Evolutionary conservation across 2,888 invertebrate species (phyloP).

Genomic region (Drosophila algonquin): DNA sequence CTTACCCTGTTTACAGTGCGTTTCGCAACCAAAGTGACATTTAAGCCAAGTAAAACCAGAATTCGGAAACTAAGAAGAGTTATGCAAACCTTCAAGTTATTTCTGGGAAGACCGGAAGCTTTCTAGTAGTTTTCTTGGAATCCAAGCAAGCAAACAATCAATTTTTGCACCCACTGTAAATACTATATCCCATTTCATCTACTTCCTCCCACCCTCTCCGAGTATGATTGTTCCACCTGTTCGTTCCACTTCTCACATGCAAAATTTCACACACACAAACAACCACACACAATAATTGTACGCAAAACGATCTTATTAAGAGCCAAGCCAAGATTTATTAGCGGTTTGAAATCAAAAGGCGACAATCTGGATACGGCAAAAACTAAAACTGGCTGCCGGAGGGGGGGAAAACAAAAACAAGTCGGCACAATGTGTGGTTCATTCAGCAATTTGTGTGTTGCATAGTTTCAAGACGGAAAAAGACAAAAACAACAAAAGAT

Average conservation of each 20-base stretch:
- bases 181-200: neutral
- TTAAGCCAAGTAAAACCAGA: neutral
- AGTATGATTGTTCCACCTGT: constrained; percentile 33
- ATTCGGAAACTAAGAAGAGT: neutral
- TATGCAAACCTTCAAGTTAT: neutral
- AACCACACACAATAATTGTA: constrained; percentile 62
- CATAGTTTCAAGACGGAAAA: constrained; percentile 51
- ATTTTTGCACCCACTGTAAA: neutral
- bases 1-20: no score
- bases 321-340: constrained; percentile 61
- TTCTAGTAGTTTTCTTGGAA: neutral
- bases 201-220: neutral
- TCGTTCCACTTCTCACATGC: constrained; percentile 28
- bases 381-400: constrained; percentile 24
- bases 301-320: constrained; percentile 62
- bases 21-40: no score
- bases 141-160: neutral
- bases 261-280: constrained; percentile 49
- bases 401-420: no score
- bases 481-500: constrained; percentile 7
- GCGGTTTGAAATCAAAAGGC: constrained; percentile 65
- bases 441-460: constrained; percentile 55
- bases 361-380: constrained; percentile 62
- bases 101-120: neutral
- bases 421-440: constrained; percentile 43